phyloP scores from a whole-genome alignment of 2,113 vertebrate genomes.

The Triplophysa tibetana region DNA sequence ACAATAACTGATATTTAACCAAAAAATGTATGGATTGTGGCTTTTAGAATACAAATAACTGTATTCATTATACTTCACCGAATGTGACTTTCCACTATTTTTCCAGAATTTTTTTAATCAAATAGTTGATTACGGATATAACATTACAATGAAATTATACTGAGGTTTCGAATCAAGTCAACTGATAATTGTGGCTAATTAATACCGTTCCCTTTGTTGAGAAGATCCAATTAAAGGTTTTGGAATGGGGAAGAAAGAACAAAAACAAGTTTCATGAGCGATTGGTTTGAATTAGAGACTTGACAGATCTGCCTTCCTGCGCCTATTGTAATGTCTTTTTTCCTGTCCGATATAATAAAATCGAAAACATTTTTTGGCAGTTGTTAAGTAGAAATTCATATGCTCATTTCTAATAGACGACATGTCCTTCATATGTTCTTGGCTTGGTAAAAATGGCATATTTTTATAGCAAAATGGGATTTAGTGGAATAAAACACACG shows the following conservation, averaged over 20 bases:
- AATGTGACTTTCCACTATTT: too few species aligned
- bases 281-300: constrained; percentile 60
- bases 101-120: background rate
- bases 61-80: too few species aligned
- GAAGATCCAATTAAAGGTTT: constrained; percentile 15
- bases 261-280: constrained; percentile 38
- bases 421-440: constrained; percentile 61
- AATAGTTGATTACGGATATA: background rate
- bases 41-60: too few species aligned
- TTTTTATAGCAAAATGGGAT: constrained; percentile 60
- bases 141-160: background rate
- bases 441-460: constrained; percentile 51
- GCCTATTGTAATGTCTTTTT: constrained; percentile 49
- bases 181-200: constrained; percentile 2
- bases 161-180: background rate
- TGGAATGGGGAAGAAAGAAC: background rate
- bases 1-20: too few species aligned
- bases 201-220: background rate
- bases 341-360: too few species aligned
- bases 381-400: constrained; percentile 43
- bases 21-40: too few species aligned
- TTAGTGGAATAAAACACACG: constrained; percentile 57
- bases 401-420: constrained; percentile 48
- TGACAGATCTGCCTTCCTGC: constrained; percentile 51
- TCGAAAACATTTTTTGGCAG: constrained; percentile 43